A percentile compares a stretch with the other conserved stretches of the same genome.
Conservation (phyloP, 2,888 invertebrate genomes). For the Cabera pusaria region DNA sequence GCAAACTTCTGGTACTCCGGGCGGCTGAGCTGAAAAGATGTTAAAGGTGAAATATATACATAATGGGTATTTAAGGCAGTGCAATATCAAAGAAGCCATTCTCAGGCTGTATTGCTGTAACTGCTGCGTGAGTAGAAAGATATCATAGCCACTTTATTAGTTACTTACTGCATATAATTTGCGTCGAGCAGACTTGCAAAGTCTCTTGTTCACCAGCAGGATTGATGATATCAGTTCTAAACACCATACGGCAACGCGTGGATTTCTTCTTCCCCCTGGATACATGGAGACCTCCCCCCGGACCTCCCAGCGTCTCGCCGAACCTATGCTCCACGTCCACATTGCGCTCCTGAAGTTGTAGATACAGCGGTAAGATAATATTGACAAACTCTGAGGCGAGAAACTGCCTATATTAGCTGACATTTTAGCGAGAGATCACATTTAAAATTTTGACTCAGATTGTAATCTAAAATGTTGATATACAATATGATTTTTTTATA, state of each 20-base stretch:
- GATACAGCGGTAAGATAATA: neutral
- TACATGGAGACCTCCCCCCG: constrained; percentile 44
- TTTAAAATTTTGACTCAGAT: too few species aligned
- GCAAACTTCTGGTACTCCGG: constrained; percentile 95
- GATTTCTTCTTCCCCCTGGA: constrained; percentile 96
- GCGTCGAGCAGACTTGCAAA: constrained; percentile 94
- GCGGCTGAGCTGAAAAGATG: constrained; percentile 94
- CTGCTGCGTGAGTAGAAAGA: too few species aligned
- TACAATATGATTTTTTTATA: too few species aligned
- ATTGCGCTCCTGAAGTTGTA: constrained; percentile 89
- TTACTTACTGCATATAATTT: constrained; percentile 95
- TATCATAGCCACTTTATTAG: too few species aligned
- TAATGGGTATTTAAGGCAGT: too few species aligned
- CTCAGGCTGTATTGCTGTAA: too few species aligned
- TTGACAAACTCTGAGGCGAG: too few species aligned
- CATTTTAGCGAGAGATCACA: too few species aligned
- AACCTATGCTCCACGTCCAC: constrained; percentile 94
- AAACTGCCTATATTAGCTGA: too few species aligned
- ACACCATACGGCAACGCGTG: constrained; percentile 97
- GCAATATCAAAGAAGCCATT: too few species aligned
- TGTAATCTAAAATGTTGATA: too few species aligned
- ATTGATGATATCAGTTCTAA: constrained; percentile 91
- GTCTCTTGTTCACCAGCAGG: constrained; percentile 91
- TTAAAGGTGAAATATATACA: too few species aligned
- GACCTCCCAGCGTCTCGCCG: constrained; percentile 89